phyloP scores from a whole-genome alignment of 1,140 invertebrate species.

The Rhopalosiphum maidis region DNA sequence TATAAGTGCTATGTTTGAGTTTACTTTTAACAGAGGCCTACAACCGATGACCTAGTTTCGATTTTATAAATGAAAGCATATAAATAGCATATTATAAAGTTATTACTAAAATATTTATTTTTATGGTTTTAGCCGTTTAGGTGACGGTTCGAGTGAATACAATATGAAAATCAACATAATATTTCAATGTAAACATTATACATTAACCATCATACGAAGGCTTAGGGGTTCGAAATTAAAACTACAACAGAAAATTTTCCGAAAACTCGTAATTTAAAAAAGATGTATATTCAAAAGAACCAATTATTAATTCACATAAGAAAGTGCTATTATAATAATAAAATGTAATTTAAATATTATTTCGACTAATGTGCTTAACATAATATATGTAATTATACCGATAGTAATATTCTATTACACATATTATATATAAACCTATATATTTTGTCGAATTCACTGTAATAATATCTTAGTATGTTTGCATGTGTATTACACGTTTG shows the following conservation, averaged over 20 bases:
- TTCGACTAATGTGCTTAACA: neutral
- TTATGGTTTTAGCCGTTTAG: neutral
- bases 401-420: neutral
- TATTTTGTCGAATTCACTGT: neutral
- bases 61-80: neutral
- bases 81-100: neutral
- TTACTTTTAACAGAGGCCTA: neutral
- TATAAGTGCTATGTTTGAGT: neutral
- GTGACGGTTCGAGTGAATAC: neutral
- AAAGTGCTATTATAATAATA: neutral
- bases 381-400: neutral
- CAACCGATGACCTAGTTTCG: neutral
- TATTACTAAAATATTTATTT: neutral
- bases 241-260: neutral
- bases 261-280: neutral
- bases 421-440: neutral
- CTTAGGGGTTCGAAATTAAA: neutral
- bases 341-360: neutral
- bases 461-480: neutral
- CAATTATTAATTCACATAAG: neutral
- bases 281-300: neutral
- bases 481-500: neutral
- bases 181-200: neutral
- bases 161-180: neutral
- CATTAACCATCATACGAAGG: neutral